These are phyloP conservation scores for Leptodactylus fallax DNA, from an alignment of 2,797 vertebrate genomes.

Conservation along the genomic window DNA sequence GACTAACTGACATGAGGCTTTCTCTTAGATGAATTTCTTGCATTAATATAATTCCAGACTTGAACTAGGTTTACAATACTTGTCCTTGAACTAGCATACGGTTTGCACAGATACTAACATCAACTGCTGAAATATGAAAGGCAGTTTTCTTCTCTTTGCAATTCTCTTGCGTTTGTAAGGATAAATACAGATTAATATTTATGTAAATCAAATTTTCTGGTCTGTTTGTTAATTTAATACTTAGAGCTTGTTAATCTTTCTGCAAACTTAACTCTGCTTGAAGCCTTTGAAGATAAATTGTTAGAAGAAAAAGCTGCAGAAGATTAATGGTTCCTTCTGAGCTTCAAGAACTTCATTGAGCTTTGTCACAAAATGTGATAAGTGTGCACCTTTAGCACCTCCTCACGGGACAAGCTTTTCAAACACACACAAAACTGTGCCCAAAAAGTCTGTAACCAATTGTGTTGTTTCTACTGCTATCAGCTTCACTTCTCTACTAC, in stretches of 20 bases:
- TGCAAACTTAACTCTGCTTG: constrained; percentile 60
- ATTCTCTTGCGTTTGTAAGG: constrained; percentile 55
- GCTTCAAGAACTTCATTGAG: constrained; percentile 65
- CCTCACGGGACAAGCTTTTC: constrained; percentile 66
- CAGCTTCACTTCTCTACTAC: not conserved
- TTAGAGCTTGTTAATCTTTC: constrained; percentile 64
- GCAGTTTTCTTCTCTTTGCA: not conserved
- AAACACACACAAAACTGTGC: constrained; percentile 53
- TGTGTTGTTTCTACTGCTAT: not conserved
- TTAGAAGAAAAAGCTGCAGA: constrained; percentile 48
- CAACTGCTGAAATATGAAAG: constrained; percentile 56
- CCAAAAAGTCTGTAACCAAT: constrained; percentile 8
- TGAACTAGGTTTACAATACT: constrained; percentile 37
- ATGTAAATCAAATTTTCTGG: constrained; percentile 65
- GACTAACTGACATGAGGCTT: constrained; percentile 46
- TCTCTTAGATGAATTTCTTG: constrained; percentile 54
- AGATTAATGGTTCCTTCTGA: constrained; percentile 70
- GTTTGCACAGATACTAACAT: constrained; percentile 52
- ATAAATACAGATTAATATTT: constrained; percentile 68
- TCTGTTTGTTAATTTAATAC: constrained; percentile 64
- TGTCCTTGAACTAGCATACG: constrained; percentile 49
- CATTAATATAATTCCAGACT: constrained; percentile 45
- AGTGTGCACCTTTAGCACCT: constrained; percentile 66
- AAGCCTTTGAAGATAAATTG: constrained; percentile 68
- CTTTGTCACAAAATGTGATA: constrained; percentile 66